Base-by-base conservation (phyloP, 1,140 invertebrate species). In the Orius laevigatus region DNA sequence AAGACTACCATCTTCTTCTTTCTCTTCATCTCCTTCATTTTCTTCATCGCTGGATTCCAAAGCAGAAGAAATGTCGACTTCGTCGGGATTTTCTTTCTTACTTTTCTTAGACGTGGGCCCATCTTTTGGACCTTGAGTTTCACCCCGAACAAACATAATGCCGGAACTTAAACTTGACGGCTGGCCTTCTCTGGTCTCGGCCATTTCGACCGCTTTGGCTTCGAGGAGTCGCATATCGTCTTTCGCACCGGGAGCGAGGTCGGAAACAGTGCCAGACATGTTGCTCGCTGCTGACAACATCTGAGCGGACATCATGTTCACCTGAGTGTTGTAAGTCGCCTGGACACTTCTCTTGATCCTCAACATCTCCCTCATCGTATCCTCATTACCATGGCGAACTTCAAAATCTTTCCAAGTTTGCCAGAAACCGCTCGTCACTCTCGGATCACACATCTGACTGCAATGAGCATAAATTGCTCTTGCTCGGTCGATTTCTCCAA, bases 321-420 rank as follows among this genome's bases (percentile, higher is more conserved):
- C 63, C 70, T 92, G 87, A 5, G 88, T 93, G 63, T 97, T 98
- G 61, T 92, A 98, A 57, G 84, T 91, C 5, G 93, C 93, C 68
- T 96, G 90, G 0, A 98, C 86, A 62, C 89, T 94, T 55, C 95
- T 76, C 65, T 97, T 97, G 45, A 98, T 96, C 61, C 95, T 73
- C 53, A 99, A 68, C 93, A 99, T 98, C 72, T 99, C 96, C 43
- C 93, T 71, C 76, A 99, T 92, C 0, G 95, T 99, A 59, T 99
- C 96, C 66, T 98, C 94, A 70, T 98, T 99, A n/a, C 96, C 96
- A 70, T 98, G 94, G 41, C 86, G 78, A 33, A 96, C 87, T 74
- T 99, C 96, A 72, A 99, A 99, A 58, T 98, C 91, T 68, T 96
- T 97, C 96, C 96, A 99, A 5, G 86, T 86, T 62, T 92, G 82